Evolutionary conservation across 2,888 invertebrate genomes (phyloP).

Genomic region (Himalopsyche japonica): DNA sequence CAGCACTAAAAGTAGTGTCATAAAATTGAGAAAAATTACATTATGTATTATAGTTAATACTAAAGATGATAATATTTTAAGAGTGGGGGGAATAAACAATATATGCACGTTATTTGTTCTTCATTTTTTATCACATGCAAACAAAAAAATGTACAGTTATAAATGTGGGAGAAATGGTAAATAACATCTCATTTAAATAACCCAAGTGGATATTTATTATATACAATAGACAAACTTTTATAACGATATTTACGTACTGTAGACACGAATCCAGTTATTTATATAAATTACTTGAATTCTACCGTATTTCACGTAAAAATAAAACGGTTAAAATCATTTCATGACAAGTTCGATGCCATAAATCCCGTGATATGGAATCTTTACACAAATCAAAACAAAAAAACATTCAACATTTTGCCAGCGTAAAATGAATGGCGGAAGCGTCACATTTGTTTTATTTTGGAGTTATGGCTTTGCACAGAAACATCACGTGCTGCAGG

Average conservation of each 20-base stretch:
- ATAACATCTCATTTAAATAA: too few species aligned
- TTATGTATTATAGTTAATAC: too few species aligned
- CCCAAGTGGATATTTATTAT: too few species aligned
- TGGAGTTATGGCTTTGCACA: neutral
- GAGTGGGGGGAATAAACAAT: too few species aligned
- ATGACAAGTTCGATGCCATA: neutral
- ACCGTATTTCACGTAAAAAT: neutral
- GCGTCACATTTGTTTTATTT: neutral
- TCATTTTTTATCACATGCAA: too few species aligned
- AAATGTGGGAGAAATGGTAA: too few species aligned
- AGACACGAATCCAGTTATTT: neutral
- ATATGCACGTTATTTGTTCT: too few species aligned
- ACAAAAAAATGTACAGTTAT: too few species aligned
- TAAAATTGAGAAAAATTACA: too few species aligned
- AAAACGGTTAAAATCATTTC: neutral
- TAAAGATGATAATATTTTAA: too few species aligned
- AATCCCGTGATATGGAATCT: neutral
- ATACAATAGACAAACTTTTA: neutral
- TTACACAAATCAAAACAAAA: neutral
- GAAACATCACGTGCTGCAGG: slow-evolving; percentile 3
- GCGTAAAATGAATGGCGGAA: neutral
- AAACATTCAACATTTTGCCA: neutral
- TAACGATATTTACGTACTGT: neutral
- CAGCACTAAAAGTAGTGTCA: too few species aligned
- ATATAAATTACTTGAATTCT: neutral